Conservation (phyloP, 2,113 vertebrate genomes). For the Brachyhypopomus gauderio region DNA sequence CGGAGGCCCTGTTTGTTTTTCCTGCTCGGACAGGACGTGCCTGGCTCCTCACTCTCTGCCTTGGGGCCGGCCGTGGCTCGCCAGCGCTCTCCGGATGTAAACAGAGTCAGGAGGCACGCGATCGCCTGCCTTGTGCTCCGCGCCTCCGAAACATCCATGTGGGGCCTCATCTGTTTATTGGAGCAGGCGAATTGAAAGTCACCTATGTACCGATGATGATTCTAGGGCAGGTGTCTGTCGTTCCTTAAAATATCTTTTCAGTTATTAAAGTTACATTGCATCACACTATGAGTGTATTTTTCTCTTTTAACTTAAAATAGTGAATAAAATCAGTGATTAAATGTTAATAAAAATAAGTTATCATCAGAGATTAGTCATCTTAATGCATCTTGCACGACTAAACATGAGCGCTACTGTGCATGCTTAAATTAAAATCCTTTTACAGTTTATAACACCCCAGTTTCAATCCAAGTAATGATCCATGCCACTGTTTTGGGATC, state of each 20-base stretch:
- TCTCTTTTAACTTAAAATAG: background rate
- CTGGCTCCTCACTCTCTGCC: conserved; percentile 11
- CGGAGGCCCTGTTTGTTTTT: conserved; percentile 72
- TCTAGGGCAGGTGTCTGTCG: background rate
- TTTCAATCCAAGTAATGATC: too few species aligned
- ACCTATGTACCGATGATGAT: background rate
- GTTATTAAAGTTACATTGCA: background rate
- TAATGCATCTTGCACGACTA: too few species aligned
- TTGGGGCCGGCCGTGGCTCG: conserved; percentile 45
- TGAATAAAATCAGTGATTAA: too few species aligned
- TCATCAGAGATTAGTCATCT: too few species aligned
- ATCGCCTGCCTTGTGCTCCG: background rate
- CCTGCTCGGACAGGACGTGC: conserved; percentile 54
- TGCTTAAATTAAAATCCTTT: too few species aligned
- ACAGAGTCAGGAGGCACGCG: conserved; percentile 47
- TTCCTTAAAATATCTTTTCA: background rate
- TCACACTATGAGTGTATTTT: background rate
- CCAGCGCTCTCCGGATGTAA: conserved; percentile 67
- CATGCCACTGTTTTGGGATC: too few species aligned
- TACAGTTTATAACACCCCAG: too few species aligned
- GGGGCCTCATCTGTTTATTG: conserved; percentile 8
- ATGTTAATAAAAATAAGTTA: background rate
- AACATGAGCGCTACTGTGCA: too few species aligned
- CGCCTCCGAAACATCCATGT: background rate
- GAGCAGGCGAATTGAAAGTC: background rate